These are phyloP conservation scores for Pluvialis apricaria DNA, from an alignment of 2,113 vertebrate genomes.

Conservation along the genomic window DNA sequence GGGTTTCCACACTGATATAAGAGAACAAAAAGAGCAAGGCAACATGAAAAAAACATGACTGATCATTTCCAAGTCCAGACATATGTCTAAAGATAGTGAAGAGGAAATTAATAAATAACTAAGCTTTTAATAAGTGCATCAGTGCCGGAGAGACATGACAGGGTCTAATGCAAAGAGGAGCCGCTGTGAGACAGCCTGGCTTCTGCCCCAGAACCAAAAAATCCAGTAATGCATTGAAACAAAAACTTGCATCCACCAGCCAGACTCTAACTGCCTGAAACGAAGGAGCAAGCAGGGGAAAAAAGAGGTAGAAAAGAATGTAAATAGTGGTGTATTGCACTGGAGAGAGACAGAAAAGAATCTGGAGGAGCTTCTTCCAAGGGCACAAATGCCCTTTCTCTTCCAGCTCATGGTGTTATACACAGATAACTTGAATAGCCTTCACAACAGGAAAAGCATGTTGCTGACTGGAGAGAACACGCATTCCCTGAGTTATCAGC, in stretches of 20 bases:
- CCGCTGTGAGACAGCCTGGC: background rate
- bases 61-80: background rate
- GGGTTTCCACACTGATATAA: background rate
- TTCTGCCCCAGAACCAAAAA: background rate
- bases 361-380: slow-evolving; percentile 14
- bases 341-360: background rate
- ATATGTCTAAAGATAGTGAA: background rate
- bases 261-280: background rate
- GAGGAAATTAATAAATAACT: slow-evolving; percentile 20
- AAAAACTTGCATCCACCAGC: background rate
- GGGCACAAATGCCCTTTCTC: background rate
- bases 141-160: background rate
- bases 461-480: background rate
- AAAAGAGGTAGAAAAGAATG: background rate
- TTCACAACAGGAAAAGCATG: slow-evolving; percentile 14
- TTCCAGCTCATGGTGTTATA: background rate
- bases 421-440: background rate
- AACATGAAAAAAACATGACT: background rate
- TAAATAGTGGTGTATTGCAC: background rate
- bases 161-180: background rate
- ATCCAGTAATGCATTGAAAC: background rate
- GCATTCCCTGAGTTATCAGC: background rate
- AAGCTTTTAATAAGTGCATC: slow-evolving; percentile 3
- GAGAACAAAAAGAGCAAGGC: background rate
- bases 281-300: background rate